Conservation (phyloP, 2,888 invertebrate genomes). For the Lasioglossum marginatum region DNA sequence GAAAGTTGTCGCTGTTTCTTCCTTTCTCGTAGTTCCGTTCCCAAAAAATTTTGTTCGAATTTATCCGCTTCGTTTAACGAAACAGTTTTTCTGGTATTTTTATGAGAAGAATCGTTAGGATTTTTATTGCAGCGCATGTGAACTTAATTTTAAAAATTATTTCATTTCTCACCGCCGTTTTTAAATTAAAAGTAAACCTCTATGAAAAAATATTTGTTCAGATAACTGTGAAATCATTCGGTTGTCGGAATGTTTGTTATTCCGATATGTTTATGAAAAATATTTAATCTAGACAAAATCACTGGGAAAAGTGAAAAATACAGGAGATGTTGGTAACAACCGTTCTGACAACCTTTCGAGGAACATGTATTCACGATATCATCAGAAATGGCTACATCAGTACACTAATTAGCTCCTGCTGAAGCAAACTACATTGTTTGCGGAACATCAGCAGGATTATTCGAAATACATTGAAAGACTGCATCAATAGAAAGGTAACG, state of each 20-base stretch:
- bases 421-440: slow-evolving; percentile 23
- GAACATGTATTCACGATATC: background rate
- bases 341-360: background rate
- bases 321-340: background rate
- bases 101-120: no score
- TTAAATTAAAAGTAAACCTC: background rate
- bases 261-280: background rate
- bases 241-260: no score
- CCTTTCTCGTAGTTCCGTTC: no score
- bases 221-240: no score
- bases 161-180: no score
- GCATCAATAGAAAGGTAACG: background rate
- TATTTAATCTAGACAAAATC: background rate
- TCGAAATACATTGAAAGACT: background rate
- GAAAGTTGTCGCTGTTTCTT: no score
- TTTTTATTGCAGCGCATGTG: no score
- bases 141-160: no score
- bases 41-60: no score
- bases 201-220: background rate
- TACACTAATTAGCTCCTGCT: background rate
- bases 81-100: no score
- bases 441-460: slow-evolving; percentile 22
- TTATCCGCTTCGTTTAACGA: no score
- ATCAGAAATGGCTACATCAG: slow-evolving; percentile 5
- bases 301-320: no score